Conservation (phyloP, 2,113 vertebrate species). For the Hystrix brachyura region DNA sequence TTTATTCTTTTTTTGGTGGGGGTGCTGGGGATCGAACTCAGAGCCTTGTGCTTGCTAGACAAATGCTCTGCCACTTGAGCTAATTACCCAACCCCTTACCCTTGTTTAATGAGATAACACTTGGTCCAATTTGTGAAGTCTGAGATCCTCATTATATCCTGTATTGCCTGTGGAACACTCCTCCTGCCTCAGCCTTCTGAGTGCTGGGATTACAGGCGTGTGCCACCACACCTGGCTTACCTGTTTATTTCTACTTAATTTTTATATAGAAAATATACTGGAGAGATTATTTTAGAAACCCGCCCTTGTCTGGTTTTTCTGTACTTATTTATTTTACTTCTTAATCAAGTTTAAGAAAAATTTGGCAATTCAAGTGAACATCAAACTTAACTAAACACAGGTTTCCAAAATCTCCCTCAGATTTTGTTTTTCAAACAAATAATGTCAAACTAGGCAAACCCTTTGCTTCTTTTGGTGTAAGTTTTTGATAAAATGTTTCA, state of each 20-base stretch:
- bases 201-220: too few species aligned
- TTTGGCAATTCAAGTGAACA: not conserved
- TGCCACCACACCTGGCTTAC: too few species aligned
- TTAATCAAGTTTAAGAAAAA: not conserved
- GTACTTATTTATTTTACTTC: slow-evolving; percentile 33
- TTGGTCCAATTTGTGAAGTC: too few species aligned
- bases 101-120: too few species aligned
- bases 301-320: not conserved
- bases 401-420: not conserved
- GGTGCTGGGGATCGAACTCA: not conserved
- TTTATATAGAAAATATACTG: not conserved
- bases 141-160: too few species aligned
- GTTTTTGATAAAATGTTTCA: slow-evolving; percentile 42
- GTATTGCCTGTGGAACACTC: too few species aligned
- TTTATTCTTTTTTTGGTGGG: not conserved
- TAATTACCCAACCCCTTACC: too few species aligned
- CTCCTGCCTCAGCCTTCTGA: too few species aligned
- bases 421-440: slow-evolving; percentile 34
- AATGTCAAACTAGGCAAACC: slow-evolving; percentile 9
- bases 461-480: not conserved
- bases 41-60: too few species aligned
- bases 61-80: too few species aligned
- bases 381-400: not conserved
- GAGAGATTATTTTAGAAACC: not conserved
- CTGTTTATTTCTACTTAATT: too few species aligned